Evolutionary conservation across 1,140 invertebrate genomes (phyloP).

Genomic region (Coboldia fuscipes): DNA sequence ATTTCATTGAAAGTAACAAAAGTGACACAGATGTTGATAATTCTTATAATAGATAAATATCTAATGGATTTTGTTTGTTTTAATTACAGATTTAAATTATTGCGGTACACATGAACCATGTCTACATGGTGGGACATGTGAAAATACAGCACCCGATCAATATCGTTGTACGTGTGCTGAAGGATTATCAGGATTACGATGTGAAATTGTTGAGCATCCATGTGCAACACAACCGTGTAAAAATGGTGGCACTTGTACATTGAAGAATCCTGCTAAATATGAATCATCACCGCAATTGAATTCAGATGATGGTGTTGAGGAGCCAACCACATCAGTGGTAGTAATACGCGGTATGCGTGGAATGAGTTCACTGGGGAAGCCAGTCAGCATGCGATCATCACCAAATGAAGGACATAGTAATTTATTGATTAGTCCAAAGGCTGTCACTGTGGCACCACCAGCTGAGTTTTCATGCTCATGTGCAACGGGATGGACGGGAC

Average conservation of each 20-base stretch:
- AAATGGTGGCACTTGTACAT: slow-evolving; percentile 57
- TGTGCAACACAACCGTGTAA: slow-evolving; percentile 73
- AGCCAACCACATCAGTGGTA: slow-evolving; percentile 8
- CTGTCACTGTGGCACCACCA: not conserved
- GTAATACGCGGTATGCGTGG: slow-evolving; percentile 19
- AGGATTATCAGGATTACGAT: slow-evolving; percentile 77
- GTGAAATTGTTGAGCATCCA: slow-evolving; percentile 78
- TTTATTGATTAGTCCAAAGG: not conserved
- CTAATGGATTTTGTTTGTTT: too few species aligned
- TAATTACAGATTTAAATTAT: slow-evolving; percentile 89
- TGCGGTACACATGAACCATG: slow-evolving; percentile 94
- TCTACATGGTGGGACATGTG: slow-evolving; percentile 84
- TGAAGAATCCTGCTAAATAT: slow-evolving; percentile 8
- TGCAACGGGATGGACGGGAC: slow-evolving; percentile 61
- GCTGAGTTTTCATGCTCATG: slow-evolving; percentile 55
- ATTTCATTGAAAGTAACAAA: not conserved
- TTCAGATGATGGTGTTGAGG: not conserved
- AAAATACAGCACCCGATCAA: slow-evolving; percentile 80
- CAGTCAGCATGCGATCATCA: slow-evolving; percentile 12
- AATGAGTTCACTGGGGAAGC: slow-evolving; percentile 23
- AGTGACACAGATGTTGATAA: too few species aligned
- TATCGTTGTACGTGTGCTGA: slow-evolving; percentile 81
- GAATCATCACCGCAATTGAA: slow-evolving; percentile 2
- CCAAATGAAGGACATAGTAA: not conserved
- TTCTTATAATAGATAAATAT: too few species aligned